phyloP scores from a whole-genome alignment of 2,888 invertebrate species.

The Pyrochroa serraticornis region DNA sequence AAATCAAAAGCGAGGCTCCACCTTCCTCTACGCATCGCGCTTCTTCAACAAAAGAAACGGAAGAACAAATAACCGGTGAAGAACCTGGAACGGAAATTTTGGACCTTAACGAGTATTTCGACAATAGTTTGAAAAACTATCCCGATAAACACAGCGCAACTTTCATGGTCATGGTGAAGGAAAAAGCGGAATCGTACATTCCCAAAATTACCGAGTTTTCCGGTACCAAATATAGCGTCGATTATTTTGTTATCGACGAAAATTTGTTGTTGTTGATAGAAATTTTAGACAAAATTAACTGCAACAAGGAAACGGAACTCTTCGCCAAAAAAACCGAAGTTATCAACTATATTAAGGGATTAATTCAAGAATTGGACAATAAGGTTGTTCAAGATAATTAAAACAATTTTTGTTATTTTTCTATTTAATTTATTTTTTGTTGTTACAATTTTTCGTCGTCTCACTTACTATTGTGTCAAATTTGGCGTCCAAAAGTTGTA shows the following conservation, averaged over 20 bases:
- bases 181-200: constrained; percentile 2
- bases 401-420: too few relatives aligned
- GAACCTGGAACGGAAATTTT: constrained; percentile 7
- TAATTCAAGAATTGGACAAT: constrained; percentile 8
- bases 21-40: too few relatives aligned
- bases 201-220: background rate
- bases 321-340: constrained; percentile 6
- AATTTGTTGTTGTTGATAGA: constrained; percentile 20
- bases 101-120: constrained; percentile 10
- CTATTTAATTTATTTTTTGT: too few relatives aligned
- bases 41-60: background rate
- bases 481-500: constrained; percentile 2
- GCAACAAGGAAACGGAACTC: constrained; percentile 3
- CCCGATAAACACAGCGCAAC: background rate
- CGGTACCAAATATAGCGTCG: constrained; percentile 1
- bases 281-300: constrained; percentile 13
- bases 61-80: background rate
- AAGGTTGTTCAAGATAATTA: background rate
- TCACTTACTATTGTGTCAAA: background rate
- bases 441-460: too few relatives aligned
- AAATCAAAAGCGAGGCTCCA: too few relatives aligned
- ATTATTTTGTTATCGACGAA: constrained; percentile 20
- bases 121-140: constrained; percentile 6
- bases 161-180: background rate
- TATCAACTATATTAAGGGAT: constrained; percentile 10